These are phyloP conservation scores for Syngnathus scovelli DNA, from an alignment of 2,113 vertebrate species.

Conservation along the genomic window DNA sequence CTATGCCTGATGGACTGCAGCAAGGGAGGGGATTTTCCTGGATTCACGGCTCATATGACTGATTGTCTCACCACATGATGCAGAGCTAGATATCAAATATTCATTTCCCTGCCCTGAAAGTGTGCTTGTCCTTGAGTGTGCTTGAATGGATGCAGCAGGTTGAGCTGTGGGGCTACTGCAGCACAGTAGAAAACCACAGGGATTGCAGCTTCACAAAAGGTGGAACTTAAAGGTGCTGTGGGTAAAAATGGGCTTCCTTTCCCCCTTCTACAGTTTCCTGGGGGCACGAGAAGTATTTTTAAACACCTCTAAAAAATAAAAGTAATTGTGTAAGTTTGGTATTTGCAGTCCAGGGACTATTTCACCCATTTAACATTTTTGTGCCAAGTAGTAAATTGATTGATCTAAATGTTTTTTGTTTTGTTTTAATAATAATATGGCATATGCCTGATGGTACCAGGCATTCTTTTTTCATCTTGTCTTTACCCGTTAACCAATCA, in stretches of 20 bases:
- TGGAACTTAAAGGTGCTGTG: slow-evolving; percentile 24
- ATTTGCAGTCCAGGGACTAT: no score
- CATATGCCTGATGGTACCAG: no score
- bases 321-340: no score
- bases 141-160: slow-evolving; percentile 45
- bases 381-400: no score
- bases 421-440: no score
- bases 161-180: slow-evolving; percentile 43
- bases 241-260: background rate
- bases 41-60: slow-evolving; percentile 25
- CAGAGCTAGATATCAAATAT: slow-evolving; percentile 65
- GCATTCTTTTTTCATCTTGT: no score
- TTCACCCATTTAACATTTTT: no score
- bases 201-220: slow-evolving; percentile 17
- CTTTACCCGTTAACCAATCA: no score
- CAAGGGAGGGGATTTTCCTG: slow-evolving; percentile 26
- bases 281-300: background rate
- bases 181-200: slow-evolving; percentile 29
- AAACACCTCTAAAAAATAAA: background rate
- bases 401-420: no score
- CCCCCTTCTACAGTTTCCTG: slow-evolving; percentile 6
- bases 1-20: background rate
- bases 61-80: slow-evolving; percentile 51
- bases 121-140: slow-evolving; percentile 57
- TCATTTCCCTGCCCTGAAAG: slow-evolving; percentile 57